Conservation (phyloP, 2,888 invertebrate genomes). For the Gastrophysa polygoni region DNA sequence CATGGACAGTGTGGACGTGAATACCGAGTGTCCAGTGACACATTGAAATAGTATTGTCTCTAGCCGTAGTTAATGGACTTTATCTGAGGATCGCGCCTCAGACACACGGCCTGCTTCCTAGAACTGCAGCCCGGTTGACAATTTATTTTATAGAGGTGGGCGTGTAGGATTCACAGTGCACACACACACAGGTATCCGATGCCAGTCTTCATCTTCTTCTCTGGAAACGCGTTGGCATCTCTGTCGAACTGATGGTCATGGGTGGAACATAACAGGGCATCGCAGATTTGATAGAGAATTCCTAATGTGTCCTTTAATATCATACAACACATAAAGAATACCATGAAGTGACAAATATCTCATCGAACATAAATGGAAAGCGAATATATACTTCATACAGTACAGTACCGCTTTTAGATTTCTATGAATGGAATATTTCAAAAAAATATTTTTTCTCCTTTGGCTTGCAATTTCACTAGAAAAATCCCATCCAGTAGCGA, state of each 20-base stretch:
- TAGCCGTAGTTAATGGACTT: conserved; percentile 60
- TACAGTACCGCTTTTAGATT: too few relatives aligned
- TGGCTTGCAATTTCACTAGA: too few relatives aligned
- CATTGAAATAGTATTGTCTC: conserved; percentile 61
- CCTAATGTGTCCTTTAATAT: too few relatives aligned
- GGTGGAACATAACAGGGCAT: not conserved
- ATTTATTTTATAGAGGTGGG: conserved; percentile 59
- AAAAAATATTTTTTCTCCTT: too few relatives aligned
- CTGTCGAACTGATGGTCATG: conserved; percentile 1
- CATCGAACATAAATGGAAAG: too few relatives aligned
- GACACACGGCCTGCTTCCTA: conserved; percentile 57
- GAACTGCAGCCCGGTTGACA: conserved; percentile 59
- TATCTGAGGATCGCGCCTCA: conserved; percentile 57
- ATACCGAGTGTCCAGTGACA: conserved; percentile 52
- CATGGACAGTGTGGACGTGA: conserved; percentile 23
- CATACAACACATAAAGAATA: too few relatives aligned
- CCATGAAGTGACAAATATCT: too few relatives aligned
- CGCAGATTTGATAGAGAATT: too few relatives aligned
- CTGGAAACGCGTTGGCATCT: conserved; percentile 15
- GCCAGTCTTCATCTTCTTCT: conserved; percentile 27
- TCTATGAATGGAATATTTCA: too few relatives aligned
- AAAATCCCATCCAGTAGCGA: too few relatives aligned
- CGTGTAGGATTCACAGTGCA: conserved; percentile 45
- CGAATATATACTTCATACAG: too few relatives aligned
- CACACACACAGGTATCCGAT: conserved; percentile 34